Evolutionary conservation across 2,888 invertebrate species (phyloP).

Genomic region (Stenolophus ochropezus): DNA sequence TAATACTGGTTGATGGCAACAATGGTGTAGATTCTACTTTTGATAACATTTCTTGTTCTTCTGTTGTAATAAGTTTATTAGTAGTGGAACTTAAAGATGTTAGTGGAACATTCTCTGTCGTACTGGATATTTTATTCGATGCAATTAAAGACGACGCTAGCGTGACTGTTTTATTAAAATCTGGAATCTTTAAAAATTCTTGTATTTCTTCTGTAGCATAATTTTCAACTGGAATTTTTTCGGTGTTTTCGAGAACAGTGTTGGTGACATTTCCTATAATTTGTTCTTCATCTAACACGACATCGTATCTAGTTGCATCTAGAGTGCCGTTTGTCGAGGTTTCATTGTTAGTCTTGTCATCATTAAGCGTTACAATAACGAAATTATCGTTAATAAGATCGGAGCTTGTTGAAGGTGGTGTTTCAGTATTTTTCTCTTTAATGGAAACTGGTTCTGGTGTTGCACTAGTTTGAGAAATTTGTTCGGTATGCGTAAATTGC

Average conservation of each 20-base stretch:
- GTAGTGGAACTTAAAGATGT: constrained; percentile 18
- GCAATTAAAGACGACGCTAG: constrained; percentile 46
- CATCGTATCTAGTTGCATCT: constrained; percentile 30
- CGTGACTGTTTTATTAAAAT: constrained; percentile 45
- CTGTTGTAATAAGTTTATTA: constrained; percentile 15
- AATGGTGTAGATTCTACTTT: not conserved
- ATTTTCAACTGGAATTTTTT: constrained; percentile 47
- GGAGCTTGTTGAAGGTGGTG: constrained; percentile 11
- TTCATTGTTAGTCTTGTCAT: constrained; percentile 9
- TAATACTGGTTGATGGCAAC: constrained; percentile 7
- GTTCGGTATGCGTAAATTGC: constrained; percentile 48
- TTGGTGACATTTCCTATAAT: constrained; percentile 37
- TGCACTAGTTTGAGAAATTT: constrained; percentile 52
- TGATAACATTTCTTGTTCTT: constrained; percentile 35
- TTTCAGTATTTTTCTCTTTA: constrained; percentile 32
- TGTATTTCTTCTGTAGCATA: constrained; percentile 43
- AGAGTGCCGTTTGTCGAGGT: not conserved
- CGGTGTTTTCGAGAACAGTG: constrained; percentile 13
- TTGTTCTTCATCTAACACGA: constrained; percentile 36
- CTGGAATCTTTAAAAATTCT: constrained; percentile 15
- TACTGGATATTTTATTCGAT: constrained; percentile 22
- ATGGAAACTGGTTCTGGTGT: constrained; percentile 38
- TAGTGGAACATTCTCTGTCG: constrained; percentile 36
- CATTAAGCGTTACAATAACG: constrained; percentile 27
- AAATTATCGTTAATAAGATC: constrained; percentile 39